A percentile compares a stretch with the other conserved stretches of the same genome.
These are phyloP conservation scores for Coilia nasus DNA, from an alignment of 2,797 vertebrate genomes.

Conservation along the genomic window DNA sequence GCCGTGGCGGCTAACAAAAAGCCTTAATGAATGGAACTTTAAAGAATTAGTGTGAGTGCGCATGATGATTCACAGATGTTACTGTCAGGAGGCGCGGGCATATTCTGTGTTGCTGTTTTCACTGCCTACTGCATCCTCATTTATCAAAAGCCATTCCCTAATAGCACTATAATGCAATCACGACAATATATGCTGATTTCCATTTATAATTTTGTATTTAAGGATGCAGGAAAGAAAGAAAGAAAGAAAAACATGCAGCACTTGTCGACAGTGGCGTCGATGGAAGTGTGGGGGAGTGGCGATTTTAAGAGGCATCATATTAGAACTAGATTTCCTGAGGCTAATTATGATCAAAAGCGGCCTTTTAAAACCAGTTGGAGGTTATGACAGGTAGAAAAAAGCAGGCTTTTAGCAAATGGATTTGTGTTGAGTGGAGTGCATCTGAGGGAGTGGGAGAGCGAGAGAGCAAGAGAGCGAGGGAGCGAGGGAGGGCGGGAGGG, in stretches of 20 bases:
- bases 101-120: conserved; percentile 64
- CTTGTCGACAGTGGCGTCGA: conserved; percentile 65
- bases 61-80: conserved; percentile 92
- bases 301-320: conserved; percentile 80
- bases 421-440: conserved; percentile 61
- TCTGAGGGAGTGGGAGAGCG: conserved; percentile 50
- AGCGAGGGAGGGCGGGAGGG: conserved; percentile 45
- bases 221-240: neutral
- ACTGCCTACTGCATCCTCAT: conserved; percentile 75
- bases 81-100: conserved; percentile 80
- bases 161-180: conserved; percentile 87
- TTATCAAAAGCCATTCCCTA: conserved; percentile 84
- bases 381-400: conserved; percentile 78
- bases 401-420: conserved; percentile 87
- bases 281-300: conserved; percentile 79
- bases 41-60: conserved; percentile 91
- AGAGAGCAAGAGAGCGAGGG: conserved; percentile 49
- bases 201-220: conserved; percentile 68
- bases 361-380: conserved; percentile 65
- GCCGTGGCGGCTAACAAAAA: conserved; percentile 93
- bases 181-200: conserved; percentile 92
- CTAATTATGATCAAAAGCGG: conserved; percentile 83
- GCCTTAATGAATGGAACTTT: conserved; percentile 94
- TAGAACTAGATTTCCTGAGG: conserved; percentile 82
- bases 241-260: conserved; percentile 66